A percentile compares a stretch with the other conserved stretches of the same genome.
These are phyloP conservation scores for Chaitophorus viminalis DNA, from an alignment of 2,888 invertebrate species.

Conservation along the genomic window DNA sequence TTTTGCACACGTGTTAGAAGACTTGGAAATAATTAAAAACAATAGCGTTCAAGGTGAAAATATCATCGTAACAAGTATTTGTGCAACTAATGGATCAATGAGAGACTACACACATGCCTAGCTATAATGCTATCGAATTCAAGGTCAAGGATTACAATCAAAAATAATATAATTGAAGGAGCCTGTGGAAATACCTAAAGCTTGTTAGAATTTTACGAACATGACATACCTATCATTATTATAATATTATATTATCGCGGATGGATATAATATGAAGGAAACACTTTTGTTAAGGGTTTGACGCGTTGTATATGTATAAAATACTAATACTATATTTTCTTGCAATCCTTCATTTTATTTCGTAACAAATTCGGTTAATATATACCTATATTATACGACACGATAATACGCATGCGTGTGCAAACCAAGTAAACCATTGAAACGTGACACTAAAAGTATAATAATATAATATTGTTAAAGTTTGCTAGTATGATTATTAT, in stretches of 20 bases:
- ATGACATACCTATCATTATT: not conserved
- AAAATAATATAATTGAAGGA: not conserved
- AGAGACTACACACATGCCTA: not conserved
- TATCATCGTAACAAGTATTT: conserved; percentile 4
- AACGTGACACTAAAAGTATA: too few relatives aligned
- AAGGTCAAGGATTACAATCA: conserved; percentile 24
- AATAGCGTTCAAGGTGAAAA: conserved; percentile 35
- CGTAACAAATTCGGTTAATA: too few relatives aligned
- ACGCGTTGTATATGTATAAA: too few relatives aligned
- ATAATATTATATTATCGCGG: not conserved
- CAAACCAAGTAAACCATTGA: too few relatives aligned
- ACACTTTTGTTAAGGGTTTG: too few relatives aligned
- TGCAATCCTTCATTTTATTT: too few relatives aligned
- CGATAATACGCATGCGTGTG: too few relatives aligned
- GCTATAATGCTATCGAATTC: conserved; percentile 11
- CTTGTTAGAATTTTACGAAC: not conserved
- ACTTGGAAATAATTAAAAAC: conserved; percentile 25
- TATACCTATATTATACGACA: too few relatives aligned
- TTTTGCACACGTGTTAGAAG: not conserved
- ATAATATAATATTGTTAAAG: too few relatives aligned
- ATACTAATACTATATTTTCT: too few relatives aligned
- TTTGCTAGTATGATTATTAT: too few relatives aligned
- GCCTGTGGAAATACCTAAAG: not conserved
- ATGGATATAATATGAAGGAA: too few relatives aligned
- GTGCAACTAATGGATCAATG: conserved; percentile 30